Conservation (phyloP, 1,140 invertebrate genomes). For the Grapholita molesta region DNA sequence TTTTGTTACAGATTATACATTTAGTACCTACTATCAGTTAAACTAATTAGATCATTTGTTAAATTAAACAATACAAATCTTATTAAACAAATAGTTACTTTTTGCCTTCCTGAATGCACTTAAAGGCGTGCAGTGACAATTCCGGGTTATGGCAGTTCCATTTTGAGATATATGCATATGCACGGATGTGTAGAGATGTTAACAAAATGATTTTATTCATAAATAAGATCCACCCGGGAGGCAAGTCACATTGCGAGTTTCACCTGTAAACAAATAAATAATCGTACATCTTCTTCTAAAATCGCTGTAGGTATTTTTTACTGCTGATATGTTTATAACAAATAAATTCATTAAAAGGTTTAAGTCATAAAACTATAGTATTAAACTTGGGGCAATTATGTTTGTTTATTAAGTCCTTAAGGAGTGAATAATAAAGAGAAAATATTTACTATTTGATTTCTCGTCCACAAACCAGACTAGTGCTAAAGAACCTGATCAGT, state of each 20-base stretch:
- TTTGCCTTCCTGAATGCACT: not conserved
- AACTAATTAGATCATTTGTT: not conserved
- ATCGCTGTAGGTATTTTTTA: not conserved
- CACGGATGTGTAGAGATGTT: too few species aligned
- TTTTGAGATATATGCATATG: not conserved
- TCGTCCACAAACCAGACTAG: too few species aligned
- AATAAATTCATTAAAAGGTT: too few species aligned
- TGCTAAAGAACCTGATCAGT: too few species aligned
- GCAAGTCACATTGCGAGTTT: not conserved
- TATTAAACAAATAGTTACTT: not conserved
- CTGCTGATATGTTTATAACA: too few species aligned
- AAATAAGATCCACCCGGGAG: not conserved
- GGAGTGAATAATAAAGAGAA: too few species aligned
- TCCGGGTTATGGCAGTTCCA: not conserved
- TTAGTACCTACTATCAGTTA: too few species aligned
- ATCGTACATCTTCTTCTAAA: not conserved
- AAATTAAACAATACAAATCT: not conserved
- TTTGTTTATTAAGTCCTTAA: too few species aligned
- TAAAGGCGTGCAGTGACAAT: not conserved
- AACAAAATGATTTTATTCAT: too few species aligned
- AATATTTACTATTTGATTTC: too few species aligned
- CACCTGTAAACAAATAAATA: not conserved
- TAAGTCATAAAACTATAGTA: too few species aligned
- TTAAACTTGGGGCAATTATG: too few species aligned
- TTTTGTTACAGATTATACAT: not conserved